Evolutionary conservation across 2,888 invertebrate species (phyloP).

Genomic region (Cryptophagus acutangulus): DNA sequence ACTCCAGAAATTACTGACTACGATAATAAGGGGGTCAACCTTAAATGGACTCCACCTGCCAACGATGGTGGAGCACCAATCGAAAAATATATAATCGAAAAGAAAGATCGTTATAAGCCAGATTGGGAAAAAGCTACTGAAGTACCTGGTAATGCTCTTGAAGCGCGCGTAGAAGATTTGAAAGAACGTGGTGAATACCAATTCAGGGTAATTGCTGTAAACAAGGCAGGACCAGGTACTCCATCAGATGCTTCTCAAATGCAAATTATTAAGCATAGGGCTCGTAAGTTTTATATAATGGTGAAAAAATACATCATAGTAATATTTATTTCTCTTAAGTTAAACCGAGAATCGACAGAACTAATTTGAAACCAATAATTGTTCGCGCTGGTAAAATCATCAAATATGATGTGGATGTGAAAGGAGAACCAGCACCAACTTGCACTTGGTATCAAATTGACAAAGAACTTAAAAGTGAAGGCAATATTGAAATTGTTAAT

Average conservation of each 20-base stretch:
- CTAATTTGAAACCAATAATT: slow-evolving; percentile 83
- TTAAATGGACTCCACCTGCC: slow-evolving; percentile 86
- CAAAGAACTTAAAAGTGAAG: slow-evolving; percentile 67
- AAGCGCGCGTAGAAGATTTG: slow-evolving; percentile 76
- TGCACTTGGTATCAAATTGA: slow-evolving; percentile 86
- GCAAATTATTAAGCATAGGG: slow-evolving; percentile 82
- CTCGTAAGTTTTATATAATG: slow-evolving; percentile 58
- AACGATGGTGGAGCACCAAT: slow-evolving; percentile 90
- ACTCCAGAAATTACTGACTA: slow-evolving; percentile 89
- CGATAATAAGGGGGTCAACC: slow-evolving; percentile 87
- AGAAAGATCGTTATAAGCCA: slow-evolving; percentile 77
- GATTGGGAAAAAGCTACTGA: slow-evolving; percentile 89
- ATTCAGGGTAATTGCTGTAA: slow-evolving; percentile 86
- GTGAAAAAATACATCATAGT: neutral
- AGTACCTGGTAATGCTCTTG: slow-evolving; percentile 68
- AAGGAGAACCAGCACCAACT: slow-evolving; percentile 93
- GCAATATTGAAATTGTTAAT: slow-evolving; percentile 72
- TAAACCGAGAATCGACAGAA: slow-evolving; percentile 95
- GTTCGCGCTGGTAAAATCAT: slow-evolving; percentile 89
- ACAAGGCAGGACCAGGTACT: slow-evolving; percentile 87
- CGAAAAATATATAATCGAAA: slow-evolving; percentile 88
- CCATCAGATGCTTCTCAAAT: slow-evolving; percentile 87
- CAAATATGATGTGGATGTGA: slow-evolving; percentile 88
- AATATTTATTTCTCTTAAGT: slow-evolving; percentile 53
- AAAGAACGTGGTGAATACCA: slow-evolving; percentile 89